Conservation (phyloP, 2,113 vertebrate genomes). For the Ammodytes dubius region DNA sequence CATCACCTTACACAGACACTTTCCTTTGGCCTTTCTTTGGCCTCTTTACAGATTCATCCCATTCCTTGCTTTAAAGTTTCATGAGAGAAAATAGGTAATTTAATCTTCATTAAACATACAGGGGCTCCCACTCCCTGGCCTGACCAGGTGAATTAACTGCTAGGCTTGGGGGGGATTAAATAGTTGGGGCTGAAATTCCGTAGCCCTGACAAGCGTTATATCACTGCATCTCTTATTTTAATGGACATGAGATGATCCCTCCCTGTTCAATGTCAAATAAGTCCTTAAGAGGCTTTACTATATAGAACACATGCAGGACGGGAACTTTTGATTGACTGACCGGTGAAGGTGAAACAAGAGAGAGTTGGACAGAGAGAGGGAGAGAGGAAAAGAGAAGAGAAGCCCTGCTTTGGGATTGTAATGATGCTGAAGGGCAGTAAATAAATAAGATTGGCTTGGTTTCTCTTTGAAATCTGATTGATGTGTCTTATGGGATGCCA, state of each 20-base stretch:
- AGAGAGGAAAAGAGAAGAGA: conserved; percentile 44
- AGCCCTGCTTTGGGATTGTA: conserved; percentile 71
- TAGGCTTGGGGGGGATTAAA: conserved; percentile 65
- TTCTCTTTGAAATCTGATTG: conserved; percentile 82
- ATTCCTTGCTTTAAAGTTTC: conserved; percentile 74
- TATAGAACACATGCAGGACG: conserved; percentile 32
- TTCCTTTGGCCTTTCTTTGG: conserved; percentile 64
- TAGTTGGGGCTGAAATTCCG: conserved; percentile 63
- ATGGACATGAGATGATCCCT: conserved; percentile 65
- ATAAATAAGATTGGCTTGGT: conserved; percentile 81
- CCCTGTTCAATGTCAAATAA: conserved; percentile 72
- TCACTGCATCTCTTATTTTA: conserved; percentile 72
- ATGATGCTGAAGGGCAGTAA: conserved; percentile 79
- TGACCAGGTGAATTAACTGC: conserved; percentile 77
- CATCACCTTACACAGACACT: conserved; percentile 34
- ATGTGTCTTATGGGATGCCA: conserved; percentile 83
- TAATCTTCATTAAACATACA: conserved; percentile 86
- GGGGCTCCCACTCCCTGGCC: conserved; percentile 65
- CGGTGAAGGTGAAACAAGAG: conserved; percentile 75
- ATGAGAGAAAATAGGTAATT: conserved; percentile 84
- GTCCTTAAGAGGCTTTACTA: conserved; percentile 57
- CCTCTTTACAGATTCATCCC: conserved; percentile 64
- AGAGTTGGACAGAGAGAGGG: conserved; percentile 44
- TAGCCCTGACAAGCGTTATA: conserved; percentile 74
- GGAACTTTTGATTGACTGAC: conserved; percentile 77